Evolutionary conservation across 2,888 invertebrate species (phyloP).

Genomic region (Drosophila heteroneura): DNA sequence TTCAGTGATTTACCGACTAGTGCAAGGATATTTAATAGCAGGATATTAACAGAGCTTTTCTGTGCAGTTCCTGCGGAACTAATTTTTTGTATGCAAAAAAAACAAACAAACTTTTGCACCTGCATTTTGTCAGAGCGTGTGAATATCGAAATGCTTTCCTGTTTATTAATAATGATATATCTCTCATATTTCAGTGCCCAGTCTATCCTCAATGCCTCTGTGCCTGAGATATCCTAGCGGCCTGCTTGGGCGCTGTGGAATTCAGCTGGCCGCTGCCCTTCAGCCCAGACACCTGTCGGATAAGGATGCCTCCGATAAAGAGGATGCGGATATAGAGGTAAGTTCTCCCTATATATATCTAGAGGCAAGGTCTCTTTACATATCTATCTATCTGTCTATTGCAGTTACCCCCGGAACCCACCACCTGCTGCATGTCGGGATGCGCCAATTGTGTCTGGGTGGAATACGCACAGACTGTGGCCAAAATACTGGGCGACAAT

Average conservation of each 20-base stretch:
- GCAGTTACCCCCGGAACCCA: constrained; percentile 87
- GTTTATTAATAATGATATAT: constrained; percentile 11
- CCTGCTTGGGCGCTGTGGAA: constrained; percentile 44
- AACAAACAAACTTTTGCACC: constrained; percentile 50
- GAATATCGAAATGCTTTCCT: constrained; percentile 61
- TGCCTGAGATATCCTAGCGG: constrained; percentile 61
- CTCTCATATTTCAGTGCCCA: constrained; percentile 50
- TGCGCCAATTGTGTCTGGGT: constrained; percentile 98
- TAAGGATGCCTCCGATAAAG: constrained; percentile 18
- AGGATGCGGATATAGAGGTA: constrained; percentile 67
- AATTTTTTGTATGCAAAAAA: constrained; percentile 41
- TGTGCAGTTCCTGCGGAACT: constrained; percentile 79
- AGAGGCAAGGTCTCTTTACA: too few relatives aligned
- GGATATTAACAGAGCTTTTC: constrained; percentile 38
- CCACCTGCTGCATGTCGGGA: constrained; percentile 95
- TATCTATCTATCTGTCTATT: neutral
- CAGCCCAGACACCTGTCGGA: constrained; percentile 53
- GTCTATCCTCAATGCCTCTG: constrained; percentile 63
- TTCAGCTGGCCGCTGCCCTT: constrained; percentile 34
- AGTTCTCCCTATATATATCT: constrained; percentile 2
- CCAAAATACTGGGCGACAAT: constrained; percentile 88
- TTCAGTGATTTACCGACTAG: constrained; percentile 51
- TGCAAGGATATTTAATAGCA: constrained; percentile 72
- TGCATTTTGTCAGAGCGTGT: constrained; percentile 62
- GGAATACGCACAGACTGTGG: constrained; percentile 93